Evolutionary conservation across 2,888 invertebrate genomes (phyloP), one percentile per base, ranked within the genome.

Genomic region (Drosophila nr. fundita): DNA sequence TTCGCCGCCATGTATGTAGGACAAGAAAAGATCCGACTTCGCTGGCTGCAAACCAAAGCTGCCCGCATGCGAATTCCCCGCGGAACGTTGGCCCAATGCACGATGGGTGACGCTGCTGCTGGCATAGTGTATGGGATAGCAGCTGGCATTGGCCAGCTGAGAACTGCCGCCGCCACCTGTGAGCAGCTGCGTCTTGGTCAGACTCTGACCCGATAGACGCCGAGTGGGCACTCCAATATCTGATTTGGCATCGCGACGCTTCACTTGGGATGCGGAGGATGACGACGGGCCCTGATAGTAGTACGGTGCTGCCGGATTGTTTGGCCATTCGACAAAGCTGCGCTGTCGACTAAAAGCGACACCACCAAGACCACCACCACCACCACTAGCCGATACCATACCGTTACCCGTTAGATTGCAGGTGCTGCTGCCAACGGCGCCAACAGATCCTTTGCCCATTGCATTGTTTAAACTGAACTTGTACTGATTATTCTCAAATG

Each of bases 401-500:
- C 55, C 55, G 59, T 82, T 87, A 79, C 90, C 89, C 69, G 91
- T 88, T 67, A 90, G 78, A 81, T 89, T 91, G 73, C 79, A 82
- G 77, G 80, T 87, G 76, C 86, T 80, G 78, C 88, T 79, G 73
- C 81, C 76, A 71, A 77, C 77, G 72, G 72, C 72, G 69, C 73
- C 70, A 52, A 58, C 76, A 66, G 66, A 61, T 30, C 78, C 73
- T 65, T 80, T 85, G 63, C 85, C 90, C 71, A 90, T 86, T 49
- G 87, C 92, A 87, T 92, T 92, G 80, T 92, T 93, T 80, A 93
- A 78, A 76, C 93, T 93, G 87, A 93, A 93, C 87, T 93, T 93
- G 88, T 93, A 93, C 77, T 93, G 93, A 87, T 93, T 93, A 81
- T 93, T 93, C 88, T 92, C 92, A 82, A 92, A 93, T 71, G 93